Percentiles rank a stretch among this genome's conserved stretches.
Evolutionary conservation across 2,797 vertebrate species (phyloP).

Genomic region (Esox masquinongy): DNA sequence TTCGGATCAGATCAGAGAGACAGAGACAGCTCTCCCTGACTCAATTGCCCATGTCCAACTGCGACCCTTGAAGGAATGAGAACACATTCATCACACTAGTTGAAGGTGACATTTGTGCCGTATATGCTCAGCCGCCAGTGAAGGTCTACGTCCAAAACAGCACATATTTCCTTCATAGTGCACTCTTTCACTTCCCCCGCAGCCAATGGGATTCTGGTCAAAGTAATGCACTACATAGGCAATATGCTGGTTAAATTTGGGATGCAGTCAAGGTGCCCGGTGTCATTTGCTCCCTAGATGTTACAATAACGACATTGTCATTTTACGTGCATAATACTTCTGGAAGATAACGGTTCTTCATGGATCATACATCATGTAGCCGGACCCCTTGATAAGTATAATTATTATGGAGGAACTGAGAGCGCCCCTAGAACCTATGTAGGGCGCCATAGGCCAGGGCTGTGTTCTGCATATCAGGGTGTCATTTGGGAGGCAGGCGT

Average conservation of each 20-base stretch:
- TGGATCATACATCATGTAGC: slow-evolving; percentile 4
- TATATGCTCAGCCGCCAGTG: slow-evolving; percentile 21
- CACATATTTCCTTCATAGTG: background rate
- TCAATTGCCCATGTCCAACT: slow-evolving; percentile 25
- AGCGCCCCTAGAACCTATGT: background rate
- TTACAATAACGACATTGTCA: background rate
- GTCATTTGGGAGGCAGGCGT: background rate
- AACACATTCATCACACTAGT: slow-evolving; percentile 16
- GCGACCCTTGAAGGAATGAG: slow-evolving; percentile 31
- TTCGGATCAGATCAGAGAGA: background rate
- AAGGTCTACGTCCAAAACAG: background rate
- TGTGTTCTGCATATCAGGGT: background rate
- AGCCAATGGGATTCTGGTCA: background rate
- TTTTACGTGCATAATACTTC: background rate
- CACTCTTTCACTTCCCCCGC: background rate
- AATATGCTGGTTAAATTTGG: background rate
- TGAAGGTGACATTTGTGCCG: slow-evolving; percentile 32
- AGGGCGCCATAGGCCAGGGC: background rate
- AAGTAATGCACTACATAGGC: background rate
- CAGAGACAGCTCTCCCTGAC: slow-evolving; percentile 25
- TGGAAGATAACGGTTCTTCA: background rate
- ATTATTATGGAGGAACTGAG: slow-evolving; percentile 17
- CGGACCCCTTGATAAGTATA: slow-evolving; percentile 12
- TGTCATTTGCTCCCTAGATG: slow-evolving; percentile 8
- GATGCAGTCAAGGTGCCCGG: background rate